Evolutionary conservation across 1,140 invertebrate species (phyloP).

Genomic region (Cephus cinctus): DNA sequence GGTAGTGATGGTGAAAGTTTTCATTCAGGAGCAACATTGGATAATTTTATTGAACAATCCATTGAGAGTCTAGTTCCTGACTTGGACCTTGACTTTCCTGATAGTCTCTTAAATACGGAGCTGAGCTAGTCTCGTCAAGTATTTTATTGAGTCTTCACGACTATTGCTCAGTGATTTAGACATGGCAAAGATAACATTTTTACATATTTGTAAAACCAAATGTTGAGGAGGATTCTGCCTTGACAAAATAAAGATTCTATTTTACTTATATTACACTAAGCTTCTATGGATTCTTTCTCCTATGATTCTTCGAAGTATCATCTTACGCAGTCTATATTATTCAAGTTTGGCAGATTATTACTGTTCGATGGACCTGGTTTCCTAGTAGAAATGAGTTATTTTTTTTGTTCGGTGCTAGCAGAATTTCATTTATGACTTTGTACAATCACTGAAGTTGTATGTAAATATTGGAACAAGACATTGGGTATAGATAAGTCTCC

Average conservation of each 20-base stretch:
- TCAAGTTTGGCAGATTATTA: no score
- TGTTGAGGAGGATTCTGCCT: neutral
- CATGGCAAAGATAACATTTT: neutral
- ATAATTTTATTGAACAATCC: neutral
- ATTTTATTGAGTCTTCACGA: neutral
- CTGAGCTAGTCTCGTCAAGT: neutral
- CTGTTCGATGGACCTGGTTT: no score
- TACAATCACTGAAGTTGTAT: neutral
- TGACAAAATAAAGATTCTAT: neutral
- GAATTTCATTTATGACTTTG: neutral
- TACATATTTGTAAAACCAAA: neutral
- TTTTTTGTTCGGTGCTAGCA: no score
- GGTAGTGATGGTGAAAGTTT: slow-evolving; percentile 5
- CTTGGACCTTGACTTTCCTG: slow-evolving; percentile 1
- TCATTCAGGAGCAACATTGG: neutral
- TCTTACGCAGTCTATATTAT: no score
- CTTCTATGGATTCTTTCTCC: neutral
- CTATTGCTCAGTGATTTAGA: neutral
- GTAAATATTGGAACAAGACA: neutral
- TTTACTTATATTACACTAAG: neutral
- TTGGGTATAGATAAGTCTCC: neutral
- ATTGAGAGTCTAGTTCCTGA: neutral
- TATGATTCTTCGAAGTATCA: neutral
- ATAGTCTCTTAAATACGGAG: neutral
- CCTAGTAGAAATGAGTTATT: no score